Percentiles rank a stretch among this genome's conserved stretches.
Evolutionary conservation across 2,113 vertebrate species (phyloP).

Genomic region (Hystrix cristata): DNA sequence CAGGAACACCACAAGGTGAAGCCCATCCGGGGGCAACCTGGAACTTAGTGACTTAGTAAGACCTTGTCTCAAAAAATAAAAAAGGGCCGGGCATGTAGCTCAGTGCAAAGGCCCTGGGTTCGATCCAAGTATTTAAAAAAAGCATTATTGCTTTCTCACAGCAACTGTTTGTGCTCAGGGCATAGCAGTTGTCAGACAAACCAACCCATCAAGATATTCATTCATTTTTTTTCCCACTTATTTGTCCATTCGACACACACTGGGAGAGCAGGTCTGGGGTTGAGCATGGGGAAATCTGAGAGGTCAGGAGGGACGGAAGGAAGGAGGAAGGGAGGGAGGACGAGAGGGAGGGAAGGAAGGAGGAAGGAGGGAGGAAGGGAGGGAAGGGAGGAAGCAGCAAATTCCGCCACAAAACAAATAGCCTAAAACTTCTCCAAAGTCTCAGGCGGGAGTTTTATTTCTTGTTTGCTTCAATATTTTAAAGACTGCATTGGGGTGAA

Average conservation of each 20-base stretch:
- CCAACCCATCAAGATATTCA: not conserved
- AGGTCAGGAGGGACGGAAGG: too few relatives aligned
- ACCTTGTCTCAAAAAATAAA: not conserved
- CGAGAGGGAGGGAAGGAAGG: not conserved
- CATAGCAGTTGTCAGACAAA: not conserved
- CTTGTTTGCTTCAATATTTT: not conserved
- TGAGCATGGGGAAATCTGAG: not conserved
- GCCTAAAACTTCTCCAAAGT: not conserved
- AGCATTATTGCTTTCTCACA: not conserved
- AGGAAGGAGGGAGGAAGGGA: not conserved
- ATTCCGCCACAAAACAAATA: not conserved
- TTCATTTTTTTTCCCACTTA: not conserved
- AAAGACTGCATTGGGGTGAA: not conserved
- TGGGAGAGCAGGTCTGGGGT: too few relatives aligned
- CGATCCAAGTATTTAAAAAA: not conserved
- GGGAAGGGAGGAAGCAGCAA: not conserved
- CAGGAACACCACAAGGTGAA: not conserved
- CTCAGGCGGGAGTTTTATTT: not conserved
- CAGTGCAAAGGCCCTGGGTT: too few relatives aligned
- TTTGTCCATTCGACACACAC: not conserved
- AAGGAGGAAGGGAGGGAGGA: not conserved
- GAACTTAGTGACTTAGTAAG: not conserved
- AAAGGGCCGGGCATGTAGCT: not conserved
- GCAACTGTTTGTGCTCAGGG: not conserved
- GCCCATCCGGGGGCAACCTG: not conserved